Evolutionary conservation across 2,797 vertebrate species (phyloP).

Genomic region (Lagorchestes hirsutus): DNA sequence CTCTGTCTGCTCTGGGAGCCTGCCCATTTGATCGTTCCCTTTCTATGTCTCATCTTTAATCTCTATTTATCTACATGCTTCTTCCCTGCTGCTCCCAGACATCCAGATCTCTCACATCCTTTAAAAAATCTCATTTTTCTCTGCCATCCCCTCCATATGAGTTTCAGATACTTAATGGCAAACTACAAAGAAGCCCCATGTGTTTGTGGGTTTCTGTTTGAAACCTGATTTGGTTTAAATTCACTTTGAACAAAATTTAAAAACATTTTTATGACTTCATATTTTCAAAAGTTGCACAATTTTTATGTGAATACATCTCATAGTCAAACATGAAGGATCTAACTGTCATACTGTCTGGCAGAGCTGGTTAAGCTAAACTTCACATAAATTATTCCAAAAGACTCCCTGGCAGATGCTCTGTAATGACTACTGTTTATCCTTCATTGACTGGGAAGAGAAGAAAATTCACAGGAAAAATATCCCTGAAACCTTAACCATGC

Average conservation of each 20-base stretch:
- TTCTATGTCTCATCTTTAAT: neutral
- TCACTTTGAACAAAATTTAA: neutral
- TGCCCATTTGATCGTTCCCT: neutral
- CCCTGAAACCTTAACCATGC: conserved; percentile 26
- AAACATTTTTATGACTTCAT: conserved; percentile 42
- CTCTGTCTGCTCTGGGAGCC: neutral
- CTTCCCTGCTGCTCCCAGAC: neutral
- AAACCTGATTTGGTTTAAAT: conserved; percentile 12
- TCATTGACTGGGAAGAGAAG: neutral
- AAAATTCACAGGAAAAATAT: conserved; percentile 48
- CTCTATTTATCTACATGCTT: neutral
- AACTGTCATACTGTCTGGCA: neutral
- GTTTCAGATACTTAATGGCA: neutral
- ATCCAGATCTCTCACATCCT: neutral
- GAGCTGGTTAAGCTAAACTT: conserved; percentile 50
- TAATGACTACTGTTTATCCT: neutral
- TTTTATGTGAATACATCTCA: conserved; percentile 52
- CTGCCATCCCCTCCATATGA: neutral
- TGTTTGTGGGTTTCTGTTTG: neutral
- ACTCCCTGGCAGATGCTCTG: neutral
- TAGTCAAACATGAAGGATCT: neutral
- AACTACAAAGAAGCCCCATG: neutral
- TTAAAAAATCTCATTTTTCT: neutral
- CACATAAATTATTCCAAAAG: neutral
- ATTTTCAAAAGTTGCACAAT: conserved; percentile 33